Conservation (phyloP, 2,888 invertebrate genomes). For the Meteorus cinctellus region DNA sequence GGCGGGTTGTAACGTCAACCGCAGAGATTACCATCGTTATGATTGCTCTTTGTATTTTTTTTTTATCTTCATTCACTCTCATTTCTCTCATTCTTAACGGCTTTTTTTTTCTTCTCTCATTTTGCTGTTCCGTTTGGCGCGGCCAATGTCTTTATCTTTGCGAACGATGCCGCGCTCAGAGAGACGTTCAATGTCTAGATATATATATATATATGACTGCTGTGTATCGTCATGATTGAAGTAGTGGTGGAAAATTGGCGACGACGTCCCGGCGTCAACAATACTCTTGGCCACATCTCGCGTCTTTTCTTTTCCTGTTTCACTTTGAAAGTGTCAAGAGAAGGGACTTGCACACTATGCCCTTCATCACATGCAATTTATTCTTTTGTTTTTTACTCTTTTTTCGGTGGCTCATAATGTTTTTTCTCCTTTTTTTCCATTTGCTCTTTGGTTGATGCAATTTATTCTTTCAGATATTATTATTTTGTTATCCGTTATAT, state of each 20-base stretch:
- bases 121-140: conserved; percentile 21
- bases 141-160: conserved; percentile 7
- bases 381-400: background rate
- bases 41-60: conserved; percentile 67
- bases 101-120: conserved; percentile 41
- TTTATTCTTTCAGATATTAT: background rate
- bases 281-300: conserved; percentile 36
- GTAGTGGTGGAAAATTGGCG: conserved; percentile 37
- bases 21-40: conserved; percentile 68
- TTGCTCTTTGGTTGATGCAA: background rate
- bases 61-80: conserved; percentile 33
- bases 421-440: background rate
- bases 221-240: conserved; percentile 27
- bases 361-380: background rate
- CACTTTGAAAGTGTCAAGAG: background rate
- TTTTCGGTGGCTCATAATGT: background rate
- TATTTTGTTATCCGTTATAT: background rate
- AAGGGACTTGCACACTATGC: background rate
- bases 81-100: conserved; percentile 31
- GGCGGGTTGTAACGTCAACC: conserved; percentile 60
- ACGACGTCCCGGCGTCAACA: conserved; percentile 40
- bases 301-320: background rate
- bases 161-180: background rate
- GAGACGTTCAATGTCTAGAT: background rate
- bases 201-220: background rate